Conservation (phyloP, 2,888 invertebrate genomes). For the Ptychoptera contaminata region DNA sequence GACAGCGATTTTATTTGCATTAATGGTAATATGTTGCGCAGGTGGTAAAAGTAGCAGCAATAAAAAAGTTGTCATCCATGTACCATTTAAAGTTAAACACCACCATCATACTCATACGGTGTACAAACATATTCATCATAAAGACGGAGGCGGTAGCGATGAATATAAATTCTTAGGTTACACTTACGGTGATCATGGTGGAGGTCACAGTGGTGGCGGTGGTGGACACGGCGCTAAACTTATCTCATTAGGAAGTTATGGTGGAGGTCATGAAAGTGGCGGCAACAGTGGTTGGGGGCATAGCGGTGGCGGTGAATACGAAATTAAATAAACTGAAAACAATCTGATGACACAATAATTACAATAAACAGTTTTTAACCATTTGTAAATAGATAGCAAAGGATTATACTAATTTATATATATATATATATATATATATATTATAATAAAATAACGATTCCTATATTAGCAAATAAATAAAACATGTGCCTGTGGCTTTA, state of each 20-base stretch:
- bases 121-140: conserved; percentile 54
- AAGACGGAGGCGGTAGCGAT: conserved; percentile 34
- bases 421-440: no score
- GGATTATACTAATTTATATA: no score
- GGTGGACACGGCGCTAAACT: conserved; percentile 32
- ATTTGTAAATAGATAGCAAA: no score
- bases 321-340: no score
- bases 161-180: conserved; percentile 53
- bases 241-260: conserved; percentile 32
- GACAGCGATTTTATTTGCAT: no score
- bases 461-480: no score
- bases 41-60: conserved; percentile 37
- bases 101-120: conserved; percentile 65
- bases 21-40: conserved; percentile 8
- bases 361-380: no score
- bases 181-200: conserved; percentile 39
- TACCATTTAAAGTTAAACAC: conserved; percentile 59
- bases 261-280: conserved; percentile 31
- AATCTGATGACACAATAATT: no score
- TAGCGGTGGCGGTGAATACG: no score
- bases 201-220: conserved; percentile 20
- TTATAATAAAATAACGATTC: no score
- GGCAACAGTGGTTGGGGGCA: no score
- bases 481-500: no score
- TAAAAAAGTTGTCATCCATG: conserved; percentile 63